Base-by-base conservation (phyloP, 1,140 invertebrate genomes). In the Drosophila bifasciata region DNA sequence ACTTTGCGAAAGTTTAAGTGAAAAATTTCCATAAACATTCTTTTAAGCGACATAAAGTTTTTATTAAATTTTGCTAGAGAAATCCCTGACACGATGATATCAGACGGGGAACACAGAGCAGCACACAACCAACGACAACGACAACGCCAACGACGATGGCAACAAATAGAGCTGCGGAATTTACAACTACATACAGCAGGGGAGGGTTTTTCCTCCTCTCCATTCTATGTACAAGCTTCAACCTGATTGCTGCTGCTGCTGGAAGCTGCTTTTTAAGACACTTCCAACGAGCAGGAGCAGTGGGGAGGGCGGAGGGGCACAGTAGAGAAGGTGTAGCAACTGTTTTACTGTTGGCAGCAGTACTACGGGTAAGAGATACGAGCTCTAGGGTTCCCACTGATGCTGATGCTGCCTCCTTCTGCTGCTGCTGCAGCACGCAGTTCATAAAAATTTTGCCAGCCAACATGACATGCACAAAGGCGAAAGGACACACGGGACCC, bases 1-100 rank as follows among this genome's bases (percentile, higher is more conserved):
- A 90, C 86, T 90, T 90, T 90, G 86, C 81, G 79, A 81, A 90
- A 90, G 81, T 90, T 90, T 90, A 90, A 90, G 86, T 90, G 86
- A 90, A 90, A 90, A 90, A 90, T 90, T 90, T 90, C 86, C 88
- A 90, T 90, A 90, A 90, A 90, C 86, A 90, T 90, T 90, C 86
- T 90, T 90, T 90, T 90, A 90, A 90, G 81, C 81, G 78, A 90
- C 86, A 90, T 90, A 90, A 90, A 90, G 86, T 90, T 90, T 89
- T 88, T 89, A 90, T 90, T 89, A 90, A 89, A 89, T 90, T 89
- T 89, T 89, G 78, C 83, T 89, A 83, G 84, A 88, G 84, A 88
- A 89, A 71, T 73, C 76, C 60, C 69, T 72, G 60, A 75, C 67
- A 76, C 68, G 76, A 71, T 76, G 69, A 74, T 74, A 74, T 74